phyloP scores from a whole-genome alignment of 53 echinoderm and acorn worm genomes.

The Glandiceps talaboti region DNA sequence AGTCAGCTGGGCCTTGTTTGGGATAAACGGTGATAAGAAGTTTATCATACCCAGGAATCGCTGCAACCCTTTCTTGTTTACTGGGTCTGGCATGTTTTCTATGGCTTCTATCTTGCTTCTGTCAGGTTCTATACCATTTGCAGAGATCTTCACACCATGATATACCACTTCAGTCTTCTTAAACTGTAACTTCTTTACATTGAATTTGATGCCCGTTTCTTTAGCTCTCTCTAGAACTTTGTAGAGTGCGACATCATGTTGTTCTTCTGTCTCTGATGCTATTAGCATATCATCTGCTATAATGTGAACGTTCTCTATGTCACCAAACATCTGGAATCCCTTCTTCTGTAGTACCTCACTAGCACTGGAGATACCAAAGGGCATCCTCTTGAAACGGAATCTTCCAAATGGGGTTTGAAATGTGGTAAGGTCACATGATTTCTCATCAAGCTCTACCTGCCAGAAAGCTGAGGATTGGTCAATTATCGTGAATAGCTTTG shows the following conservation, averaged over 20 bases:
- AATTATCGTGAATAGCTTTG: neutral
- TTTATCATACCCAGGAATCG: neutral
- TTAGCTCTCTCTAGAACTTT: neutral
- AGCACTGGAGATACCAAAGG: neutral
- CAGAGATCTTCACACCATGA: neutral
- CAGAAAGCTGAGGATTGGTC: neutral
- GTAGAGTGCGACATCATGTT: neutral
- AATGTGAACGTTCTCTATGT: neutral
- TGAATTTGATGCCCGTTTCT: neutral
- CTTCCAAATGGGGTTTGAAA: neutral
- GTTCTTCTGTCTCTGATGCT: neutral
- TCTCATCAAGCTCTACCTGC: neutral
- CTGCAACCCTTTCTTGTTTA: neutral
- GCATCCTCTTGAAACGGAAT: neutral
- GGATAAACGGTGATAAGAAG: neutral
- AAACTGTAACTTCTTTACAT: neutral
- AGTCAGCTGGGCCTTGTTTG: neutral
- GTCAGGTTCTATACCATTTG: neutral
- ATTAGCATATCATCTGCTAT: neutral
- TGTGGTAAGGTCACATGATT: neutral
- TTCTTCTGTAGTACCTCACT: neutral
- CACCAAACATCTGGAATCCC: neutral
- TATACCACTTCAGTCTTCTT: neutral
- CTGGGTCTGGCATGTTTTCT: neutral
- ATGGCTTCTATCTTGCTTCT: neutral